Conservation (phyloP, 2,888 invertebrate species). For the Lycaena phlaeas region DNA sequence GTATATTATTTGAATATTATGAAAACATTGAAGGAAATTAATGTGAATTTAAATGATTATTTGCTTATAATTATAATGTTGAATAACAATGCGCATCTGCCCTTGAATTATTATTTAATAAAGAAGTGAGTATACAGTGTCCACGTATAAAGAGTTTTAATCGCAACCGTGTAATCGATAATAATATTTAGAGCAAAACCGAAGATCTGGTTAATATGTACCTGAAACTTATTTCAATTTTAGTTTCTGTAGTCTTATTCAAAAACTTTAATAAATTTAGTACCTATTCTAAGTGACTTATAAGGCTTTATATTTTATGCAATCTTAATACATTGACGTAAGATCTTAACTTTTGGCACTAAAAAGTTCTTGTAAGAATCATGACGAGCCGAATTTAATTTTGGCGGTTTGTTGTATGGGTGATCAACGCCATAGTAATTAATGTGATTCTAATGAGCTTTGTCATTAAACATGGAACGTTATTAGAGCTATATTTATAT, state of each 20-base stretch:
- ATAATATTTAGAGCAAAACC: too few relatives aligned
- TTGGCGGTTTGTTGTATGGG: conserved; percentile 1
- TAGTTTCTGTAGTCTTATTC: too few relatives aligned
- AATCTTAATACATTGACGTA: background rate
- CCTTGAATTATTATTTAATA: conserved; percentile 2
- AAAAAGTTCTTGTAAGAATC: conserved; percentile 4
- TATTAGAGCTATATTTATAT: too few relatives aligned
- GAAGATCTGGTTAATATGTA: too few relatives aligned
- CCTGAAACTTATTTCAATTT: too few relatives aligned
- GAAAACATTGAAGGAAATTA: background rate
- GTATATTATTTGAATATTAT: background rate
- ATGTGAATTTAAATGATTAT: background rate
- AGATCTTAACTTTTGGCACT: conserved; percentile 1
- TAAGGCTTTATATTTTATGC: too few relatives aligned
- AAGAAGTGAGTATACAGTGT: background rate
- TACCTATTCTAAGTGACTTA: too few relatives aligned
- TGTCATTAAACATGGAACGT: too few relatives aligned
- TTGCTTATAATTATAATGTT: background rate
- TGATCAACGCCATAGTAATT: background rate
- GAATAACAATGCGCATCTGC: background rate
- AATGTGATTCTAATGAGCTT: background rate
- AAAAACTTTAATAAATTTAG: too few relatives aligned
- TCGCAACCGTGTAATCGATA: background rate
- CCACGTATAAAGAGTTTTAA: too few relatives aligned
- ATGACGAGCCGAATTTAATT: background rate